phyloP scores from a whole-genome alignment of 92 coral and sea anemone species.

The Phenganax marumi region DNA sequence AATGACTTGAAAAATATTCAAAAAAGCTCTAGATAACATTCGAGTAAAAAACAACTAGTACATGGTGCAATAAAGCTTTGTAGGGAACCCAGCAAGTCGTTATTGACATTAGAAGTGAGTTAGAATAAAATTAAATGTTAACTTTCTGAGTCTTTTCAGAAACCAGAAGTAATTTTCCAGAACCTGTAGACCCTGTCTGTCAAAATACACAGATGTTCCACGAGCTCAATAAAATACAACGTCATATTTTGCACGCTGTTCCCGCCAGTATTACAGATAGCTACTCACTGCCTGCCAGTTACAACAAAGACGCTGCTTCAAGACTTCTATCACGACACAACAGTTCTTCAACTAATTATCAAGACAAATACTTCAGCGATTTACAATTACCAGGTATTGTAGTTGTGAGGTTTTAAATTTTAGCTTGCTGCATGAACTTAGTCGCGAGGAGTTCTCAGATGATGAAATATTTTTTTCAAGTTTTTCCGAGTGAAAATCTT shows the following conservation, averaged over 20 bases:
- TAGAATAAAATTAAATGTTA: neutral
- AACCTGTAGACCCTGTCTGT: constrained; percentile 58
- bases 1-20: too few species aligned
- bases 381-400: constrained; percentile 33
- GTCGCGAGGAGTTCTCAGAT: neutral
- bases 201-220: constrained; percentile 78
- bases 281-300: constrained; percentile 27
- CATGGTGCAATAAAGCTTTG: too few species aligned
- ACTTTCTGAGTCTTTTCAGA: neutral
- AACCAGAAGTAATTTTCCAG: constrained; percentile 41
- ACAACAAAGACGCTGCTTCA: constrained; percentile 2
- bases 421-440: neutral
- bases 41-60: too few species aligned
- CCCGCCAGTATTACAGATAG: constrained; percentile 66
- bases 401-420: too few species aligned
- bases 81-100: too few species aligned
- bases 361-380: constrained; percentile 31
- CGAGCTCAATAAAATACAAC: constrained; percentile 89
- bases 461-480: too few species aligned
- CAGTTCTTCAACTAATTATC: neutral
- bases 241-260: constrained; percentile 83
- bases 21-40: too few species aligned
- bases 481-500: too few species aligned
- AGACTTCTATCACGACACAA: constrained; percentile 11
- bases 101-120: too few species aligned